Evolutionary conservation across 2,888 invertebrate genomes (phyloP), one percentile per base, ranked within the genome.

Genomic region (Drosophila gaucha): DNA sequence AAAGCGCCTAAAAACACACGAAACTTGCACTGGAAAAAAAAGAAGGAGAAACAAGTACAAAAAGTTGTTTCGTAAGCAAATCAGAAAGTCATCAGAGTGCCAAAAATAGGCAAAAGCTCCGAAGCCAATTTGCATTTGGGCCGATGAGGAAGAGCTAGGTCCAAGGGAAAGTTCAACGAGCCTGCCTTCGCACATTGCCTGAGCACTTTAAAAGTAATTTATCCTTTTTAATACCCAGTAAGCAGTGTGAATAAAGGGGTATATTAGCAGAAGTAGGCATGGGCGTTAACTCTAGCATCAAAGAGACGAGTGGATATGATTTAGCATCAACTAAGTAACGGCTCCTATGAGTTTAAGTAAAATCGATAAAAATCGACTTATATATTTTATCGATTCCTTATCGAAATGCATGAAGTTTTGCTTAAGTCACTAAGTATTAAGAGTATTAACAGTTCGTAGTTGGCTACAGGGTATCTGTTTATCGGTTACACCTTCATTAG

Each of bases 151-250:
- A 67, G 20, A 8, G 31, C 46, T 46, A 10, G 39, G n/a, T 36
- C 58, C 55, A 64, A 46, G 57, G 65, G 47, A 52, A 38, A 64
- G 55, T 46, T 57, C 47, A 18, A 22, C 22, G 26, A 31, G 44
- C 30, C 63, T 41, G 36, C 24, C 12, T 39, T 26, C 49, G 20
- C 50, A 59, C 50, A 54, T 67, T 49, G 52, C 68, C 52, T 51
- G 62, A 58, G 44, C 82, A 87, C 83, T 85, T 85, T 75, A 82
- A 85, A 85, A 85, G 84, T 87, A 82, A 87, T 77, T 85, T 87
- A 82, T 85, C 74, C 79, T 70, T 77, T 71, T 77, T 62, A 14
- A 39, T 39, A 39, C 51, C 39, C 30, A 39, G 12, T 16, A 2
- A 2, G 2, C 22, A 5, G 6, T 6, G 12, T 0, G 18, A 5